These are phyloP conservation scores for Neosilurus hyrtlii DNA, from an alignment of 2,797 vertebrate species.

Conservation along the genomic window DNA sequence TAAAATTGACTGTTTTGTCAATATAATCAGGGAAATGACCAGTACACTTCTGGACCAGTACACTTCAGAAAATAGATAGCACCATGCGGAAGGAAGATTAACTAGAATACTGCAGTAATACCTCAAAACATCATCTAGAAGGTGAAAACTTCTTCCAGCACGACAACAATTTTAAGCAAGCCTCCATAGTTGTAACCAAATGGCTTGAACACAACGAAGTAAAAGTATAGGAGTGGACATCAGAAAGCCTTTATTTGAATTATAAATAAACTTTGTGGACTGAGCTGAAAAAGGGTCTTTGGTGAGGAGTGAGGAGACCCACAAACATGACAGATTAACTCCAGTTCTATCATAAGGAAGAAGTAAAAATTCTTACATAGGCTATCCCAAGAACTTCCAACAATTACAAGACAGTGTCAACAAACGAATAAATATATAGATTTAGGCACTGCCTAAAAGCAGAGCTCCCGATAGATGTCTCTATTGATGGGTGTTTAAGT, in stretches of 20 bases:
- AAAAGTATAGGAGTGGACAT: not conserved
- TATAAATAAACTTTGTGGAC: too few species aligned
- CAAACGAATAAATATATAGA: not conserved
- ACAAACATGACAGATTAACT: not conserved
- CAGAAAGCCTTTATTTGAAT: not conserved
- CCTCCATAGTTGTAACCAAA: not conserved
- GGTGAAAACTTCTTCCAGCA: not conserved
- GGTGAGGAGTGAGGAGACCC: not conserved
- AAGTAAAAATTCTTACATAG: not conserved
- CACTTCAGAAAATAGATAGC: not conserved
- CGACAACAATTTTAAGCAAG: not conserved
- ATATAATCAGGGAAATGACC: not conserved
- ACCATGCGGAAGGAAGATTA: not conserved
- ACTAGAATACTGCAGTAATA: not conserved
- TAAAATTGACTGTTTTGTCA: not conserved
- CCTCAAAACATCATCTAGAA: not conserved
- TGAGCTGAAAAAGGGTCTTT: too few species aligned
- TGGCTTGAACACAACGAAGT: not conserved
- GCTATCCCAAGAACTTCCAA: not conserved
- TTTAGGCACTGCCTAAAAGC: too few species aligned
- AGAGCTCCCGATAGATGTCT: too few species aligned
- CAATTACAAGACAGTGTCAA: not conserved
- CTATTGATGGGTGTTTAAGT: too few species aligned
- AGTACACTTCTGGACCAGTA: not conserved
- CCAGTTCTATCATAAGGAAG: too few species aligned